Conservation (phyloP, 2,113 vertebrate species). For the Chamaea fasciata region DNA sequence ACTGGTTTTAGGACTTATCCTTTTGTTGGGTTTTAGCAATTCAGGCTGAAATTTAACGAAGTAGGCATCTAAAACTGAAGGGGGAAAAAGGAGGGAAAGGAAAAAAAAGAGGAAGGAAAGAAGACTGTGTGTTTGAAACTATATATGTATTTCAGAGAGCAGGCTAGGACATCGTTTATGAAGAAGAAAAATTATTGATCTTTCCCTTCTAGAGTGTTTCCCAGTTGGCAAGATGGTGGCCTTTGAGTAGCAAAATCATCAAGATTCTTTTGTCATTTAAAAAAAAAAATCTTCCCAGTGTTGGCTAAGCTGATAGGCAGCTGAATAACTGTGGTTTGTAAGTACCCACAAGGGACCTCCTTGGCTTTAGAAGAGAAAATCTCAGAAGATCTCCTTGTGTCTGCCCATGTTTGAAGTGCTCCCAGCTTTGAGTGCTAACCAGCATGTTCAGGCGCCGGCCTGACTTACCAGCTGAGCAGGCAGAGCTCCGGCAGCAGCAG, state of each 20-base stretch:
- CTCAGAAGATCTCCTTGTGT: background rate
- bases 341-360: background rate
- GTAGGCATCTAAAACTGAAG: background rate
- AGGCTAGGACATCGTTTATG: background rate
- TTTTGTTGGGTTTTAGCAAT: background rate
- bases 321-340: slow-evolving; percentile 37
- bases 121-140: background rate
- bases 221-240: background rate
- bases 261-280: background rate
- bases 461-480: background rate
- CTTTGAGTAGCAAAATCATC: background rate
- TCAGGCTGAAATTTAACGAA: background rate
- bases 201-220: background rate
- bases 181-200: background rate
- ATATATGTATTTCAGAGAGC: background rate
- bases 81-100: background rate
- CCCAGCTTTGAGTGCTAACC: background rate
- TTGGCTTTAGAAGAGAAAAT: slow-evolving; percentile 40
- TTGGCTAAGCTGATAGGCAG: background rate
- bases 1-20: background rate
- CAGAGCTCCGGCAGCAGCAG: background rate
- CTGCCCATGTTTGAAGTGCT: background rate
- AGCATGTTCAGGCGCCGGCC: background rate
- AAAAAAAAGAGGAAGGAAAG: background rate
- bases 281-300: background rate